Percentiles rank a stretch among this genome's conserved stretches.
Conservation (phyloP, 2,113 vertebrate species). For the Eonycteris spelaea region DNA sequence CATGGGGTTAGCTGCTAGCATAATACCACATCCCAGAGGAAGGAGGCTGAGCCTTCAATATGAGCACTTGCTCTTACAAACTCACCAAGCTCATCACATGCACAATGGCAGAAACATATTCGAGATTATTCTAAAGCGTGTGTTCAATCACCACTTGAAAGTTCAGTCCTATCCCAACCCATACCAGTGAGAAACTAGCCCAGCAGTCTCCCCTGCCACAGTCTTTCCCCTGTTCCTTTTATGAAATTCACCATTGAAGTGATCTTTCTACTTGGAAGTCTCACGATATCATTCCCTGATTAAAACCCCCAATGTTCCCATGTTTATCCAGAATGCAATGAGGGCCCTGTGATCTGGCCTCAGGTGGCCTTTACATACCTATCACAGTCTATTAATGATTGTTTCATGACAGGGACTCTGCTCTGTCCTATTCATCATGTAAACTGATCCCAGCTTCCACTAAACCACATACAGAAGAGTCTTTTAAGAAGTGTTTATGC, state of each 20-base stretch:
- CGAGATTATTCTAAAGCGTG: background rate
- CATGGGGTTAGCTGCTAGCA: background rate
- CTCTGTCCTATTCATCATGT: background rate
- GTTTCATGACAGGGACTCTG: background rate
- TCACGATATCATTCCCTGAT: background rate
- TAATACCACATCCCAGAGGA: background rate
- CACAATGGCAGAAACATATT: rapidly evolving
- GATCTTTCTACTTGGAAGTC: background rate
- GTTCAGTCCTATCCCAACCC: too few relatives aligned
- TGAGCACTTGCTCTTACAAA: background rate
- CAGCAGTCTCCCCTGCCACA: background rate
- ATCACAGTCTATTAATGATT: background rate
- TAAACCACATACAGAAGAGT: background rate
- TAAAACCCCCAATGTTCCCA: background rate
- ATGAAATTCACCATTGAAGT: background rate
- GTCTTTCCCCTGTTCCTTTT: background rate
- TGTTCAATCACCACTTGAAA: rapidly evolving
- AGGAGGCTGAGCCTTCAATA: rapidly evolving
- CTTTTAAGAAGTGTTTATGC: too few relatives aligned
- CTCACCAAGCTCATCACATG: background rate
- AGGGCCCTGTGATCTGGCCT: background rate
- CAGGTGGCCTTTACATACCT: background rate
- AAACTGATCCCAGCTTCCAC: background rate
- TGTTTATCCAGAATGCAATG: background rate
- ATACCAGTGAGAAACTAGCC: background rate